Conservation (phyloP, 2,797 vertebrate genomes). For the Loriculus beryllinus region DNA sequence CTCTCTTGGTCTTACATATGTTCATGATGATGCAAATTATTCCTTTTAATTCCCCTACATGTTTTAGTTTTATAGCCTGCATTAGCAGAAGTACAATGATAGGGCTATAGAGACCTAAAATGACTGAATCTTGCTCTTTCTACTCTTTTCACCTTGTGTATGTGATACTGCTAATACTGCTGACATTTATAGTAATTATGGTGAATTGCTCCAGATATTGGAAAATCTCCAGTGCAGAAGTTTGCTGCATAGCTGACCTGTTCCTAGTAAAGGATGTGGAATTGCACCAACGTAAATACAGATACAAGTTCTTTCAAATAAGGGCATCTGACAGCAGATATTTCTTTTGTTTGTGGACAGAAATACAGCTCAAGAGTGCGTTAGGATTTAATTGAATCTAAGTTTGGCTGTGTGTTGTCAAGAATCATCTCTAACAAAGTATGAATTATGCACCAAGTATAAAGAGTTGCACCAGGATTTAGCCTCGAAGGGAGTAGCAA, state of each 20-base stretch:
- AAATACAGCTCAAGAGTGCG: background rate
- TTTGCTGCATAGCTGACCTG: conserved; percentile 37
- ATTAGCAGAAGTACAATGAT: background rate
- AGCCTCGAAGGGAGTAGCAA: background rate
- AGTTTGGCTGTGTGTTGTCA: background rate
- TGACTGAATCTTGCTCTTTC: background rate
- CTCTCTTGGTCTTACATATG: background rate
- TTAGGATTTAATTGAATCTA: background rate
- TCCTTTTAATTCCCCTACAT: background rate
- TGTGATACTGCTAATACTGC: background rate
- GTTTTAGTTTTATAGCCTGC: background rate
- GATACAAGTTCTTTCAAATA: conserved; percentile 40
- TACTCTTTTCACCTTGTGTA: background rate
- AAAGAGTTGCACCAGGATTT: background rate
- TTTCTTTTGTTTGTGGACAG: conserved; percentile 4
- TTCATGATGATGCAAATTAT: background rate
- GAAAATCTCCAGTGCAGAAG: conserved; percentile 36
- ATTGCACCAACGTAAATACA: conserved; percentile 32
- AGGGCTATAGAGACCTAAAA: background rate
- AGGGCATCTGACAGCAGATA: background rate
- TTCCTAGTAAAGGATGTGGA: conserved; percentile 41
- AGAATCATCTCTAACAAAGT: background rate
- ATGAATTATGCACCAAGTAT: background rate
- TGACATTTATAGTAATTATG: background rate
- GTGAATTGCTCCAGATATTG: conserved; percentile 20